Base-by-base conservation (phyloP, 1,140 invertebrate species). In the Drosophila elegans region DNA sequence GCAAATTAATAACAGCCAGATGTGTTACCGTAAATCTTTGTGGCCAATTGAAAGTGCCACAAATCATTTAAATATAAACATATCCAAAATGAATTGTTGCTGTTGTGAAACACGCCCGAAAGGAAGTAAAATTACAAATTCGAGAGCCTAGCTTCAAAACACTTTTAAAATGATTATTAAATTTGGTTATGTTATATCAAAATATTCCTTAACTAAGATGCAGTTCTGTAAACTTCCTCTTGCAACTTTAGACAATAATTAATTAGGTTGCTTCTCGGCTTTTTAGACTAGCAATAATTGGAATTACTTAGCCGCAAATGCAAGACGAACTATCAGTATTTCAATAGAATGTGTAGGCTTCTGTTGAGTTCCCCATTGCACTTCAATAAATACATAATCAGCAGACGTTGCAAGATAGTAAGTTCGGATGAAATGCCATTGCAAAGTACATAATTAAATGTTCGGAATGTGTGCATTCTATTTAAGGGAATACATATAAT, bases 341-440 rank as follows among this genome's bases (percentile, higher is more conserved):
- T 69, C 41, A 25, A 55, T 45, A 38, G 46, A 76, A 48, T 67
- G 27, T 51, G 45, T 41, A 41, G 7, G 44, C 59, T 49, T 49
- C 69, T 67, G 51, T 68, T 42, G 60, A 57, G 81, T 75, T 68
- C 78, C 48, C 27, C 59, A 55, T 57, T 82, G 64, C 75, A 88
- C 63, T 82, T 53, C 57, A 75, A 88, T 71, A 64, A 85, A 75
- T 88, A 62, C 78, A 75, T 82, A 88, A 82, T 82, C 69, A 68
- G 60, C 25, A 39, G 12, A 44, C 7, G 11, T 13, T 13, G 21
- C 7, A 9, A 21, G 38, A 51, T 44, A 29, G n/a, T 21, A 64
- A 63, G 42, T 44, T 36, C 36, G 11, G n/a, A 25, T 11, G 27
- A 42, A 41, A 49, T 45, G 29, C n/a, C 25, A 49, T 34, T 0